These are phyloP conservation scores for Trachelus iudaicus DNA, from an alignment of 2,888 invertebrate genomes.

Conservation along the genomic window DNA sequence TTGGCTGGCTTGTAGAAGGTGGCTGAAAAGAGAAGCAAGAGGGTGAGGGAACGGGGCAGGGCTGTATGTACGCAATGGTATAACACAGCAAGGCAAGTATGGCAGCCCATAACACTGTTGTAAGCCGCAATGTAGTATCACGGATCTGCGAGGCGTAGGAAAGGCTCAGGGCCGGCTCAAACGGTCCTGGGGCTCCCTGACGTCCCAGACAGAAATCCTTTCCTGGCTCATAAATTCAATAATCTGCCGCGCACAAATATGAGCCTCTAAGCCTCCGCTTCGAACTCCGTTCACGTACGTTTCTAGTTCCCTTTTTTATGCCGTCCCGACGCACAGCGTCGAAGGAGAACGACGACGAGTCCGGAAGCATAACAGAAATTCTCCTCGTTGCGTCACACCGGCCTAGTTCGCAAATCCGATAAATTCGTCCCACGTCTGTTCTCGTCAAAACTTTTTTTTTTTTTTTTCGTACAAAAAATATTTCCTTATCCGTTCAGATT, in stretches of 20 bases:
- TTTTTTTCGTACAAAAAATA: too few species aligned
- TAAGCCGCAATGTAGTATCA: constrained; percentile 19
- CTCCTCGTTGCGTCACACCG: not conserved
- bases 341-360: not conserved
- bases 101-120: not conserved
- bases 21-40: not conserved
- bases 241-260: constrained; percentile 42
- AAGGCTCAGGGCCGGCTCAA: not conserved
- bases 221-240: constrained; percentile 47
- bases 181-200: not conserved
- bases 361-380: not conserved
- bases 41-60: not conserved
- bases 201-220: constrained; percentile 29
- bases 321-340: not conserved
- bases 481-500: too few species aligned
- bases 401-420: not conserved
- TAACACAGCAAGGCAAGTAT: not conserved
- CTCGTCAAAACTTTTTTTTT: too few species aligned
- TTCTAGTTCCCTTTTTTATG: constrained; percentile 7
- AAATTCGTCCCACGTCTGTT: not conserved
- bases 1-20: not conserved
- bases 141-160: constrained; percentile 9
- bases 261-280: constrained; percentile 34
- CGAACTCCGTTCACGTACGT: constrained; percentile 43
- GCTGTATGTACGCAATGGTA: not conserved